Base-by-base conservation (phyloP, 1,140 invertebrate genomes). In the Bombus pyrosoma region DNA sequence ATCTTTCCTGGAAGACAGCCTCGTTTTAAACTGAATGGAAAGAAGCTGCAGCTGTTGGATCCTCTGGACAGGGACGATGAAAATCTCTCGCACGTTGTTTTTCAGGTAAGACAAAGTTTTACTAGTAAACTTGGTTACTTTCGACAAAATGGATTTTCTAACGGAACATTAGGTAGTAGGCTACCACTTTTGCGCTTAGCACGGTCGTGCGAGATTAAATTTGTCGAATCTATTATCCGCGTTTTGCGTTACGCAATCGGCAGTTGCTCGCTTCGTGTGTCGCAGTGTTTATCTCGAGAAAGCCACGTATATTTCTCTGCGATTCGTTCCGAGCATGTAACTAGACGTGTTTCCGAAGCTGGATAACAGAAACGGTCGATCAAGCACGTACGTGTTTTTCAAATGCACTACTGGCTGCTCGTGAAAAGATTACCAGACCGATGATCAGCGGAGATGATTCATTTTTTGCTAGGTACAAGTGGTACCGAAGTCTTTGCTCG, bases 61-160 rank as follows among this genome's bases (percentile, higher is more conserved):
- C 98, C 98, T 0, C 93, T 99, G 53, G 98, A 99, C 94, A 96
- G 98, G 91, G 98, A 98, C 95, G 96, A 96, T 76, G 97, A 98
- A 90, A 98, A 98, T 95, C 95, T 98, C 59, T 98, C 98, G 62
- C 98, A 98, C 94, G 97, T 98, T 93, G 97, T 98, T 5, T 98
- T 98, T 93, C 97, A 98, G 96, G 98, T 98, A 94, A 95, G 92
- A 86, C 41, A 37, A 39, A 77, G 22, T 22, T 1, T 53, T 53
- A 8, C 18, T 8, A 22, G 47, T n/a, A n/a, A n/a, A 53, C 47
- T 2, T 22, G 47, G 1, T 22, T 22, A 53, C 5, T 79, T 77
- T 81, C 53, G 43, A 8, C 1, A 1, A 22, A 37, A 15, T 5
- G 66, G 57, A 66, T 28, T 82, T 68, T n/a, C 41, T 22, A 13